phyloP scores from a whole-genome alignment of 2,113 vertebrate genomes.

The Zosterops borbonicus region DNA sequence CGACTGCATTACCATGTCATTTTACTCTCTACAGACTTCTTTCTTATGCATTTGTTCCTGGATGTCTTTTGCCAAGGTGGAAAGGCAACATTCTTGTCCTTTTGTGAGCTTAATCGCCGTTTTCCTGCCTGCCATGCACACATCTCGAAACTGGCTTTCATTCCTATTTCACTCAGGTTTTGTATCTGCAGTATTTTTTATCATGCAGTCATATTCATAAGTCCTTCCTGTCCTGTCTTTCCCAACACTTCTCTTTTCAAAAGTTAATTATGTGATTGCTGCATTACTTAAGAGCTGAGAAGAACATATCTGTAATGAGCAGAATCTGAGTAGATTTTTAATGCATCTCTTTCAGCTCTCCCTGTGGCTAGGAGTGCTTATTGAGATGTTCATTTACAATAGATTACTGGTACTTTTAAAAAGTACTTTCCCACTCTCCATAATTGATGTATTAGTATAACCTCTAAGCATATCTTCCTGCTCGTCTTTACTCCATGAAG shows the following conservation, averaged over 20 bases:
- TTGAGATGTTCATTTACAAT: slow-evolving; percentile 39
- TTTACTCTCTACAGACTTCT: no score
- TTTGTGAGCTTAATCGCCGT: no score
- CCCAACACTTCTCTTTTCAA: not conserved
- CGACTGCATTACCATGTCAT: no score
- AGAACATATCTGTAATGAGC: slow-evolving; percentile 40
- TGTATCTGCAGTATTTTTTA: no score
- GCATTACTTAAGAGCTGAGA: slow-evolving; percentile 38
- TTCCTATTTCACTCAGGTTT: no score
- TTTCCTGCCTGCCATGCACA: no score
- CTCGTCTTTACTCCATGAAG: slow-evolving; percentile 44
- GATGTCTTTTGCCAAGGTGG: no score
- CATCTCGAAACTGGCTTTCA: no score
- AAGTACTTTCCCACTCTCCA: slow-evolving; percentile 34
- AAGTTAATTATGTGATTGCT: slow-evolving; percentile 58
- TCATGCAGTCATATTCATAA: no score
- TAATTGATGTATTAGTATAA: slow-evolving; percentile 61
- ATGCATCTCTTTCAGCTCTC: slow-evolving; percentile 27
- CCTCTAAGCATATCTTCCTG: slow-evolving; percentile 51
- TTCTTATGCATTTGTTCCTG: no score
- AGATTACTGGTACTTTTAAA: slow-evolving; percentile 36
- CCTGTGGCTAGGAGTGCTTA: slow-evolving; percentile 41
- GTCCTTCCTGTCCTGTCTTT: no score
- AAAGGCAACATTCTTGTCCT: no score
- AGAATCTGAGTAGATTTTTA: slow-evolving; percentile 30